A percentile compares a stretch with the other conserved stretches of the same genome.
Conservation (phyloP, 2,888 invertebrate species). For the Limnephilus marmoratus region DNA sequence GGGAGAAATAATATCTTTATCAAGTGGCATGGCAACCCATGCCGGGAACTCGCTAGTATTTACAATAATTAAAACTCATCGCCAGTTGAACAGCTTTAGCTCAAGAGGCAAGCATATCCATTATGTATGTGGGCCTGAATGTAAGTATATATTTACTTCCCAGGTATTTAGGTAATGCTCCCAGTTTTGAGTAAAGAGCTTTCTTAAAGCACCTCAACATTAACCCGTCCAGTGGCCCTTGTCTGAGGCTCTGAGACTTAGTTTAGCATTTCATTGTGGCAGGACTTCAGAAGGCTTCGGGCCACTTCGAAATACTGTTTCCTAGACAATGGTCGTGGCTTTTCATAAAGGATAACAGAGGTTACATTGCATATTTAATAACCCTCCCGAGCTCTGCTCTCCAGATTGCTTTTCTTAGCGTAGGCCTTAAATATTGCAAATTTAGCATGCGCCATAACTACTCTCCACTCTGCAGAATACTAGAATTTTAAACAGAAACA, state of each 20-base stretch:
- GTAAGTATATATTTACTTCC: neutral
- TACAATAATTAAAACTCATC: neutral
- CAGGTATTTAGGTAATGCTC: neutral
- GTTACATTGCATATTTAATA: conserved; percentile 32
- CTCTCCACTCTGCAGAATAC: neutral
- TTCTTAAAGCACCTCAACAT: conserved; percentile 57
- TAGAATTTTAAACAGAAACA: neutral
- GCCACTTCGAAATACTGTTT: conserved; percentile 32
- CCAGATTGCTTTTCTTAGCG: conserved; percentile 26
- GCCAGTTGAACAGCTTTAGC: neutral
- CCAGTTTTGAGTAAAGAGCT: conserved; percentile 30
- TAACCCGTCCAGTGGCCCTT: conserved; percentile 48
- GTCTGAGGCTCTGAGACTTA: conserved; percentile 54
- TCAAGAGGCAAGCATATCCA: neutral
- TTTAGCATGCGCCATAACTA: neutral
- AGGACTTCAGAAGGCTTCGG: conserved; percentile 23
- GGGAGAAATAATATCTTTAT: too few relatives aligned
- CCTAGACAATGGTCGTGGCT: conserved; percentile 36
- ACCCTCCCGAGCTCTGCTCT: neutral
- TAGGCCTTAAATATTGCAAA: neutral
- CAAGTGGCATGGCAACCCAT: too few relatives aligned
- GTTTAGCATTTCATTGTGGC: conserved; percentile 61
- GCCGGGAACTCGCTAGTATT: neutral
- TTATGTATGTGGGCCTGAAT: neutral
- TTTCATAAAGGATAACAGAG: conserved; percentile 15